phyloP scores from a whole-genome alignment of 2,797 vertebrate genomes.

The Tenualosa thibaudeaui region DNA sequence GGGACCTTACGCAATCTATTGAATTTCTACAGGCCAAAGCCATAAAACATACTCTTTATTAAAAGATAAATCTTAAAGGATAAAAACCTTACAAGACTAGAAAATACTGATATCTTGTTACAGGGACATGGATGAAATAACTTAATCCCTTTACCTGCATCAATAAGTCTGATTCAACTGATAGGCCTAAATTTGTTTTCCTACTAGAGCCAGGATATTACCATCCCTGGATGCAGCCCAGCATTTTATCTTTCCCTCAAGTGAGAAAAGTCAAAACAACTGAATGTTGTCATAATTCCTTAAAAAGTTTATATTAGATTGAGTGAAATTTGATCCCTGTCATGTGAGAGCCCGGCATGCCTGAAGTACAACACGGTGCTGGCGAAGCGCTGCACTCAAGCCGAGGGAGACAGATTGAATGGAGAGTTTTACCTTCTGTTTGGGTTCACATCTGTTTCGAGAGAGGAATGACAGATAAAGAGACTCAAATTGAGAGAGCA shows the following conservation, averaged over 20 bases:
- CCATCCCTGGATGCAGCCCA: slow-evolving; percentile 3
- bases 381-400: slow-evolving; percentile 53
- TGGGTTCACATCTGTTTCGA: slow-evolving; percentile 76
- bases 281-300: slow-evolving; percentile 50
- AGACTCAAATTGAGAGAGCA: slow-evolving; percentile 72
- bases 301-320: slow-evolving; percentile 47
- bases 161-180: background rate
- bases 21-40: background rate
- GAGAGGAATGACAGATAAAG: slow-evolving; percentile 72
- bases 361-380: slow-evolving; percentile 35
- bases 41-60: background rate
- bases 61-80: background rate
- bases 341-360: background rate
- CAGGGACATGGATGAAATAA: background rate
- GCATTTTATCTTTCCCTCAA: slow-evolving; percentile 19
- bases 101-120: background rate
- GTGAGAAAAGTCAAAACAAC: slow-evolving; percentile 32
- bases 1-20: background rate
- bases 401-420: slow-evolving; percentile 37
- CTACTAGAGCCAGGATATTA: background rate
- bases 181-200: background rate
- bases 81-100: background rate
- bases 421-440: slow-evolving; percentile 60
- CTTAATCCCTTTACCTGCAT: background rate
- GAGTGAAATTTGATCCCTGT: slow-evolving; percentile 48